Conservation (phyloP, 1,140 invertebrate genomes). For the Aleiodes sp. region DNA sequence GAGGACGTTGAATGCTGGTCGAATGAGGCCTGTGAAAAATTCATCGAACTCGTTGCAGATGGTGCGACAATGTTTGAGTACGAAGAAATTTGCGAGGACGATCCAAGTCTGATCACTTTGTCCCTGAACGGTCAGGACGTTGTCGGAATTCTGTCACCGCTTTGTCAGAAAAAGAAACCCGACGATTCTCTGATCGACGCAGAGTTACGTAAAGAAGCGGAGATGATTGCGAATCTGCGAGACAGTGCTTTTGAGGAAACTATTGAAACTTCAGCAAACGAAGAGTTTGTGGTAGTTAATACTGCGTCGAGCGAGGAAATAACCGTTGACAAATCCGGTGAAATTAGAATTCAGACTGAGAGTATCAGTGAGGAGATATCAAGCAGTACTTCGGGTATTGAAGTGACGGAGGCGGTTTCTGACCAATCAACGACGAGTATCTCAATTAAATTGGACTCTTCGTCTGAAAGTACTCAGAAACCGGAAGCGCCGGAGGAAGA, state of each 20-base stretch:
- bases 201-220: neutral
- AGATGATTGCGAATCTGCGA: neutral
- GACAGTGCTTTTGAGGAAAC: neutral
- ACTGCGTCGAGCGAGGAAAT: neutral
- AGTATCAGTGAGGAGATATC: neutral
- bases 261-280: neutral
- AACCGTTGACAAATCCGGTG: neutral
- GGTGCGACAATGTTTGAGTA: slow-evolving; percentile 74
- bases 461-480: neutral
- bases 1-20: slow-evolving; percentile 71
- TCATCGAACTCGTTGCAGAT: slow-evolving; percentile 71
- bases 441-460: neutral
- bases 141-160: slow-evolving; percentile 42
- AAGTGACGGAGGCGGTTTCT: neutral
- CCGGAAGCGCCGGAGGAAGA: slow-evolving; percentile 1
- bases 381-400: slow-evolving; percentile 26
- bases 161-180: slow-evolving; percentile 32
- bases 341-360: neutral
- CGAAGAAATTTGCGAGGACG: slow-evolving; percentile 62
- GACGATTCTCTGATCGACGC: neutral
- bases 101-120: slow-evolving; percentile 43
- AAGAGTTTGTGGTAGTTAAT: neutral
- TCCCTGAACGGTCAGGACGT: slow-evolving; percentile 43
- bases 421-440: neutral
- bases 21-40: slow-evolving; percentile 70